These are phyloP conservation scores for Drosophila asahinai DNA, from an alignment of 1,140 invertebrate genomes.

Conservation along the genomic window DNA sequence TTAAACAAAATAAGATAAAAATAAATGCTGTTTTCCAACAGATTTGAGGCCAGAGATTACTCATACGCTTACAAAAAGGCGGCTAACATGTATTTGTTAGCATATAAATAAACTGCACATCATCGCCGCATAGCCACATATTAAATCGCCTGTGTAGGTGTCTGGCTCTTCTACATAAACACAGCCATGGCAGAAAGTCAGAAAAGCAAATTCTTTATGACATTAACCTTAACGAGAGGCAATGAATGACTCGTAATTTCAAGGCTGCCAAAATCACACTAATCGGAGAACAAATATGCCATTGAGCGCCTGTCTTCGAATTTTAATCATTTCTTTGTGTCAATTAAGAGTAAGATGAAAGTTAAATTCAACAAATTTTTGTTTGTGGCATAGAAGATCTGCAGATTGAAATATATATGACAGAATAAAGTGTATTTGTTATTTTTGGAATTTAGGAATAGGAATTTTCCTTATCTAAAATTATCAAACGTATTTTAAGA, in stretches of 20 bases:
- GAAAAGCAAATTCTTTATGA: constrained; percentile 61
- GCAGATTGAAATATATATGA: not conserved
- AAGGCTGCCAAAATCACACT: constrained; percentile 49
- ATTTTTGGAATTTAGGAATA: not conserved
- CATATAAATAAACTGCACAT: constrained; percentile 52
- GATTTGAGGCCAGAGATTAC: constrained; percentile 48
- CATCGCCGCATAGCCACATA: constrained; percentile 33
- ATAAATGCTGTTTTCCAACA: constrained; percentile 50
- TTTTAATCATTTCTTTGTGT: constrained; percentile 14
- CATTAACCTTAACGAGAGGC: constrained; percentile 74
- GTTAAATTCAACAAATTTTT: constrained; percentile 9
- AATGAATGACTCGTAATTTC: constrained; percentile 65
- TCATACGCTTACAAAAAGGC: constrained; percentile 40
- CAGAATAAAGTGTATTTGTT: not conserved
- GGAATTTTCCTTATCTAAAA: not conserved
- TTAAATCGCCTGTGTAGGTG: constrained; percentile 53
- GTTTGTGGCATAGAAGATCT: not conserved
- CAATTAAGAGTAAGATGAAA: constrained; percentile 9
- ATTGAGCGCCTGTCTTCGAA: constrained; percentile 20
- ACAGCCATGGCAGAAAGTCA: constrained; percentile 47
- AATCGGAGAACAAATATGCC: constrained; percentile 47
- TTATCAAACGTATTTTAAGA: not conserved
- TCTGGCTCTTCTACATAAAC: constrained; percentile 55
- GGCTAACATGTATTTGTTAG: constrained; percentile 36
- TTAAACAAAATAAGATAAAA: constrained; percentile 48